Base-by-base conservation (phyloP, 2,113 vertebrate genomes). In the Theristicus caerulescens region DNA sequence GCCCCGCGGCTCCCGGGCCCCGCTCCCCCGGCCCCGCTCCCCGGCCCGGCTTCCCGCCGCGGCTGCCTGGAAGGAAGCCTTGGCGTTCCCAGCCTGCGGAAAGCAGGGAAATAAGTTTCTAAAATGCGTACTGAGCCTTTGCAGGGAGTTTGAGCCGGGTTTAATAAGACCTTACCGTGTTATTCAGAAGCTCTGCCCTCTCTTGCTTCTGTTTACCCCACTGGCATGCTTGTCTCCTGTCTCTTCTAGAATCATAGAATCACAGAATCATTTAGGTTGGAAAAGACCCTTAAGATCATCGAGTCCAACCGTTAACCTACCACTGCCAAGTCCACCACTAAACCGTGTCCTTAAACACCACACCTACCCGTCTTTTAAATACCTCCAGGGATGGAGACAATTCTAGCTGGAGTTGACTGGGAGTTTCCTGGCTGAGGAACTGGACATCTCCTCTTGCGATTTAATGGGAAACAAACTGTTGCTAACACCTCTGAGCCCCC, bases 1-100 rank as follows among this genome's bases (percentile, higher is more conserved):
- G 86, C 90, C 96, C 52, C 90, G 97, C 96, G 98, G 96, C 71
- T 24, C 4, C 24, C 31, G n/a, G 40, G 40, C 40, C 40, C 40
- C 40, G 40, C 40, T 40, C n/a, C n/a, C 40, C 40, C 40, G 40
- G 40, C 40, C 40, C 40, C 8, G 24, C 14, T 15, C 9, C 40
- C 7, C 51, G 51, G 6, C 31, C 17, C 10, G 17, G 32, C 29
- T 26, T 36, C 12, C 9, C 86, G 1, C 18, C 6, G 10, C 49
- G n/a, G n/a, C n/a, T n/a, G n/a, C n/a, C n/a, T n/a, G n/a, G n/a
- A n/a, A n/a, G n/a, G n/a, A n/a, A n/a, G n/a, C n/a, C n/a, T 5
- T 2, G 5, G 10, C 2, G 44, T 5, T 31, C 26, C 49, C 26
- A 1, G 0, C 18, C 42, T 7, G 0, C 16, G 18, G 49, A 11